Percentiles rank a stretch among this genome's conserved stretches.
Evolutionary conservation across 2,797 vertebrate species (phyloP).

Genomic region (Carapus acus): DNA sequence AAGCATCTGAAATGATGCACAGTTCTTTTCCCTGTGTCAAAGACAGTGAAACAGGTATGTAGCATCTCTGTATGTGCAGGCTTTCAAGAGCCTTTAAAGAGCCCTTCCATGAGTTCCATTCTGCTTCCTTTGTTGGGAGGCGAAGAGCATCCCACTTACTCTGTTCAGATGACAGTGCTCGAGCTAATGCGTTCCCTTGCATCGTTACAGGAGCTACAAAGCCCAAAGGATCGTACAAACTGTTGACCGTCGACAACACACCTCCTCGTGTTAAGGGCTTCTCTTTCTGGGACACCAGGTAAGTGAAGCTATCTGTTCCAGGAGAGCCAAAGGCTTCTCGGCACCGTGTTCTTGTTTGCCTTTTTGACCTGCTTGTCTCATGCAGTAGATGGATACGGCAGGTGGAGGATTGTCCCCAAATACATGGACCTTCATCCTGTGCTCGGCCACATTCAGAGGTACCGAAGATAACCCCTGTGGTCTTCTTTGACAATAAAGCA

Average conservation of each 20-base stretch:
- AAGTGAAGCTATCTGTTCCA: neutral
- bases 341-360: neutral
- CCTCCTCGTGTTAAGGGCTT: constrained; percentile 2
- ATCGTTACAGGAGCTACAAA: neutral
- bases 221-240: neutral
- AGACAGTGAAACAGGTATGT: neutral
- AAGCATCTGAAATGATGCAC: constrained; percentile 2
- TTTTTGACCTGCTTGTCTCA: neutral
- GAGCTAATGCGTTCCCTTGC: neutral
- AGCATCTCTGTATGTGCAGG: neutral
- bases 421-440: neutral
- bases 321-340: neutral
- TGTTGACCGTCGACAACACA: neutral
- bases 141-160: neutral
- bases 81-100: neutral
- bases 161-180: neutral
- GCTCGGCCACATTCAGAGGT: neutral
- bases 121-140: neutral
- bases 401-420: neutral
- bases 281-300: neutral
- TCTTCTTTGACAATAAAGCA: neutral
- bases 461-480: neutral
- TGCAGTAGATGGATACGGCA: neutral
- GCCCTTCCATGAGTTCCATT: neutral
- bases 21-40: neutral